Base-by-base conservation (phyloP, 2,113 vertebrate genomes). In the Sula dactylatra region DNA sequence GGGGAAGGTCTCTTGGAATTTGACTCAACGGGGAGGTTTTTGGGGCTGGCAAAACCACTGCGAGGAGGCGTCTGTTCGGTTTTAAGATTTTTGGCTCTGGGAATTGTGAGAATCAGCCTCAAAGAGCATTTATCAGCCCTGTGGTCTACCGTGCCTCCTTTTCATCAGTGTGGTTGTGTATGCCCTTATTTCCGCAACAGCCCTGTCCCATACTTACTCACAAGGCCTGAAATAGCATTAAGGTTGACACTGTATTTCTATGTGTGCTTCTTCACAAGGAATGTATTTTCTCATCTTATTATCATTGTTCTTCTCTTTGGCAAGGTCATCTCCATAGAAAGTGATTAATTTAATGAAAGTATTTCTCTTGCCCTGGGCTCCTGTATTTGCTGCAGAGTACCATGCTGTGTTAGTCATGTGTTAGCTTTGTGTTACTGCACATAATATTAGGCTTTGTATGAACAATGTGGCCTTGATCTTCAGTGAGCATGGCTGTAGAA, bases 1-100 rank as follows among this genome's bases (percentile, higher is more conserved):
- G 97, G 80, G 69, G 31, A 93, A 56, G 8, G 16, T 61, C 54
- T 85, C 92, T 78, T 95, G 93, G 94, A 97, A 97, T 97, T 82
- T 92, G 81, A 12, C 55, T 92, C 87, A 88, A 83, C 94, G 34
- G 31, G n/a, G 66, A 49, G 19, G 54, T 36, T 91, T 54, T 80
- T 10, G 58, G 82, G 74, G 80, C 76, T 96, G 54, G 31, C 0
- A 1, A 80, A 93, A 56, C 18, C 22, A 16, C 45, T 58, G n/a
- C 6, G 6, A 77, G 71, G 6, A 77, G 71, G 18, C 13, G 6
- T 71, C 45, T 90, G 34, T 61, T 90, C 16, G 8, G 21, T 84
- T 83, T 42, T 61, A 54, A 83, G 49, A 70, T 81, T 94, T 80
- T 83, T 86, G 24, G 36, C 72, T 90, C 55, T 42, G 49, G 31